Evolutionary conservation across 2,888 invertebrate genomes (phyloP).

Genomic region (Drosophila neonasuta): DNA sequence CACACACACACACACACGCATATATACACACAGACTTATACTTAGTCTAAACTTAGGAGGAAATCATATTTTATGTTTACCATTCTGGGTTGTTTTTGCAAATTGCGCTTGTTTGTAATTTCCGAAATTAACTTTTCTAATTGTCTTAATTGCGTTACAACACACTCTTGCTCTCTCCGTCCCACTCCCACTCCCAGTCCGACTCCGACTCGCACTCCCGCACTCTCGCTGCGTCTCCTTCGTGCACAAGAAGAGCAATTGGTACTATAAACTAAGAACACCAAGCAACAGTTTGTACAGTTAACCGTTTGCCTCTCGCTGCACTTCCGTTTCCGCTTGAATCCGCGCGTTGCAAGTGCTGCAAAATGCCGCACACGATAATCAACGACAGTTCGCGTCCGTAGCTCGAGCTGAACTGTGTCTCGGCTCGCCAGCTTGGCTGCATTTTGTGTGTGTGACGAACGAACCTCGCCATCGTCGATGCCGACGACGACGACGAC

Average conservation of each 20-base stretch:
- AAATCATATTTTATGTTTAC: constrained; percentile 64
- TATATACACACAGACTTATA: constrained; percentile 1
- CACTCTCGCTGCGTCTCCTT: neutral
- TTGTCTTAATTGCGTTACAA: constrained; percentile 62
- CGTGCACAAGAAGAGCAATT: constrained; percentile 6
- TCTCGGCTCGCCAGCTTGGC: constrained; percentile 25
- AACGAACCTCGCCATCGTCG: neutral
- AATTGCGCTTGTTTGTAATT: constrained; percentile 39
- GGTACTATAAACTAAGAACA: constrained; percentile 53
- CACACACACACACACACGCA: no score
- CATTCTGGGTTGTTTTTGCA: constrained; percentile 51
- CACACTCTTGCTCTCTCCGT: constrained; percentile 33
- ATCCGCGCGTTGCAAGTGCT: constrained; percentile 38
- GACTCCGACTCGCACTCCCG: neutral
- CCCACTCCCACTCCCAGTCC: neutral
- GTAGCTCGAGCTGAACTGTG: constrained; percentile 74
- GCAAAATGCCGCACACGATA: constrained; percentile 39
- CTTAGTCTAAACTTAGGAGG: constrained; percentile 14
- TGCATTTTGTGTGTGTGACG: constrained; percentile 45
- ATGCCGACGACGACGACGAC: neutral
- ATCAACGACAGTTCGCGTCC: constrained; percentile 60
- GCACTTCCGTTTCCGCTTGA: constrained; percentile 73
- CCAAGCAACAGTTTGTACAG: constrained; percentile 68
- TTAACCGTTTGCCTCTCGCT: constrained; percentile 35
- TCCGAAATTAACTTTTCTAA: constrained; percentile 56